These are phyloP conservation scores for Podabrus alpinus DNA, from an alignment of 2,888 invertebrate genomes.

Conservation along the genomic window DNA sequence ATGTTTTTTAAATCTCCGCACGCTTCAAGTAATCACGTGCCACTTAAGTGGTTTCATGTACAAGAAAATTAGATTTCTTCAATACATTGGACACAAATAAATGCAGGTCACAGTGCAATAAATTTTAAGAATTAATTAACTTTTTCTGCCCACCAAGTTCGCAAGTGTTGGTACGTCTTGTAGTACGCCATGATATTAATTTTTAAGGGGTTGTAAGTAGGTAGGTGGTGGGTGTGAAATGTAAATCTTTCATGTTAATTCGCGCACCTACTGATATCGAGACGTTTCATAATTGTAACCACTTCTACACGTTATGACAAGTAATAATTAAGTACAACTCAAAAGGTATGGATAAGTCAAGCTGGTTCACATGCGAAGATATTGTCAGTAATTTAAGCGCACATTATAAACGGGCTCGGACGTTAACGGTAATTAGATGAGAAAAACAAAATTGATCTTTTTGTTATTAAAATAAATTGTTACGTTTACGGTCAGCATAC, in stretches of 20 bases:
- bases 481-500: not conserved
- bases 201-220: not conserved
- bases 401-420: not conserved
- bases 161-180: not conserved
- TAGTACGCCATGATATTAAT: not conserved
- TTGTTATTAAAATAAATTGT: not conserved
- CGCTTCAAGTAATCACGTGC: constrained; percentile 30
- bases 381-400: not conserved
- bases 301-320: constrained; percentile 2
- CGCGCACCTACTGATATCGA: constrained; percentile 5
- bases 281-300: not conserved
- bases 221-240: constrained; percentile 5
- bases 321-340: constrained; percentile 1
- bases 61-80: not conserved
- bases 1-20: constrained; percentile 31
- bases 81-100: not conserved
- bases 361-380: not conserved
- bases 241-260: constrained; percentile 3
- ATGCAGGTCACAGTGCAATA: not conserved
- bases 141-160: not conserved
- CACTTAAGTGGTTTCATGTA: constrained; percentile 27
- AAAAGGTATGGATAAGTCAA: constrained; percentile 1
- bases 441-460: not conserved
- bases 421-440: not conserved
- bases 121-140: not conserved